These are phyloP conservation scores for Ciconia nigra DNA, from an alignment of 2,797 vertebrate genomes.

Conservation along the genomic window DNA sequence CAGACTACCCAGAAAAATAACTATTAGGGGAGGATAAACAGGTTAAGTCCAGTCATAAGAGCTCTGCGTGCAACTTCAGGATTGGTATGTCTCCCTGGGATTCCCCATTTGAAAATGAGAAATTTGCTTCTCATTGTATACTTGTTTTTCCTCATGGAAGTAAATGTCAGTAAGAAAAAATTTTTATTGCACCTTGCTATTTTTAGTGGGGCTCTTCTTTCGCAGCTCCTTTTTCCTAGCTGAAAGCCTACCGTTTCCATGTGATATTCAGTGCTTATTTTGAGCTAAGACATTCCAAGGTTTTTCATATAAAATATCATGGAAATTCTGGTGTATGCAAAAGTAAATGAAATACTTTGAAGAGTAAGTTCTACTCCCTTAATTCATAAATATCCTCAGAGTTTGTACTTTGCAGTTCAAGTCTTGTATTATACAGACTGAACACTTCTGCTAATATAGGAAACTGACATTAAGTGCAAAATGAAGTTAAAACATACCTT, in stretches of 20 bases:
- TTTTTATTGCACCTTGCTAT: not conserved
- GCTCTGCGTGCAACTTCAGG: accelerated
- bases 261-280: not conserved
- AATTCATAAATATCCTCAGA: not conserved
- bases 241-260: not conserved
- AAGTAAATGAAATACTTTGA: not conserved
- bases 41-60: not conserved
- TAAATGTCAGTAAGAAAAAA: not conserved
- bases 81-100: not conserved
- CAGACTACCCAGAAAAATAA: not conserved
- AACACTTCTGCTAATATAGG: accelerated
- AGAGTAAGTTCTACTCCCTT: not conserved
- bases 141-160: not conserved
- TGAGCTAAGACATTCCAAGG: not conserved
- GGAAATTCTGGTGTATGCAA: not conserved
- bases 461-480: not conserved
- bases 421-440: too few relatives aligned
- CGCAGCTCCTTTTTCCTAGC: not conserved
- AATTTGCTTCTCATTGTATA: not conserved
- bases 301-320: not conserved
- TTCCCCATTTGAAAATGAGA: not conserved
- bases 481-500: not conserved
- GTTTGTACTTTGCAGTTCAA: not conserved
- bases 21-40: not conserved
- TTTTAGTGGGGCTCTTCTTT: not conserved